These are phyloP conservation scores for Strigamia transsilvanica DNA, from an alignment of 2,888 invertebrate species.

Conservation along the genomic window DNA sequence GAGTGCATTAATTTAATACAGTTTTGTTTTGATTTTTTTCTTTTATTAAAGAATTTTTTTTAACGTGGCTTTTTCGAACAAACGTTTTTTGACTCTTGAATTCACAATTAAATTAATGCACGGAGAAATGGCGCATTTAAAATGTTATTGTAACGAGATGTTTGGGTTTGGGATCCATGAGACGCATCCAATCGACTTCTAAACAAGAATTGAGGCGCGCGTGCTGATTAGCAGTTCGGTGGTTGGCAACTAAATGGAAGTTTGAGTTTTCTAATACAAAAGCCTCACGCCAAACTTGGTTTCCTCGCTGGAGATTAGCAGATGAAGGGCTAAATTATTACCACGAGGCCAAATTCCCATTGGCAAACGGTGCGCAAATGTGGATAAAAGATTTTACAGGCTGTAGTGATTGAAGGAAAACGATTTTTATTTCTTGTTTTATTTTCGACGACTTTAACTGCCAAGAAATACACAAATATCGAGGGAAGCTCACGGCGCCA, in stretches of 20 bases:
- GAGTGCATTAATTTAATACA: not conserved
- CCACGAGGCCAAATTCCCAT: constrained; percentile 23
- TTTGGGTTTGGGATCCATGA: constrained; percentile 25
- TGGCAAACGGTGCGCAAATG: constrained; percentile 21
- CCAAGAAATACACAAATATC: not conserved
- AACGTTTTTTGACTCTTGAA: not conserved
- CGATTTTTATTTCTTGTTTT: not conserved
- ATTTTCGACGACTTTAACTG: too few species aligned
- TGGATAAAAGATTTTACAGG: not conserved
- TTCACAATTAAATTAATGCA: not conserved
- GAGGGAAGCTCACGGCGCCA: not conserved
- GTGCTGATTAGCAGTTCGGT: constrained; percentile 50
- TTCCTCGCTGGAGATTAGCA: constrained; percentile 26
- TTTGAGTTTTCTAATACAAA: constrained; percentile 50
- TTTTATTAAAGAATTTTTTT: not conserved
- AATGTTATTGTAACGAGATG: constrained; percentile 3
- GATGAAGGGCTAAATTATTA: constrained; percentile 11
- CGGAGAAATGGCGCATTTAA: not conserved
- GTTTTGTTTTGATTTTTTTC: not conserved
- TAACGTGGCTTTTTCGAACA: not conserved
- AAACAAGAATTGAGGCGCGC: constrained; percentile 51
- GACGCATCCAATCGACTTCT: constrained; percentile 28
- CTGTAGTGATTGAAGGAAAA: not conserved
- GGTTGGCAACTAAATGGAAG: constrained; percentile 48
- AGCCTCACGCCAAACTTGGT: constrained; percentile 16